Evolutionary conservation across 2,113 vertebrate species (phyloP).

Genomic region (Cololabis saira): DNA sequence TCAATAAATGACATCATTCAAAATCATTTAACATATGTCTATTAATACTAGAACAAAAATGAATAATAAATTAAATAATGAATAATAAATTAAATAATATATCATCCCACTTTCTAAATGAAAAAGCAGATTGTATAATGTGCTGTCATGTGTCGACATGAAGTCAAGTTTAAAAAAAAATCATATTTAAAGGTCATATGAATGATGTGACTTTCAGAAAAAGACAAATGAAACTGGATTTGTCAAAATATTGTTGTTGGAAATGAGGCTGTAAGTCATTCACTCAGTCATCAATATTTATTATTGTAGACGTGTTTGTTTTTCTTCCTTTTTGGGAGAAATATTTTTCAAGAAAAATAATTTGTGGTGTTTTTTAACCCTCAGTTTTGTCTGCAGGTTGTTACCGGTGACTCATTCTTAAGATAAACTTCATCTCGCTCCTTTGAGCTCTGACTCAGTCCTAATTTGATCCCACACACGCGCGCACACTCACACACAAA

Average conservation of each 20-base stretch:
- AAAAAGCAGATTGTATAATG: too few relatives aligned
- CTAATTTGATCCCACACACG: constrained; percentile 6
- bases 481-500: neutral
- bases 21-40: too few relatives aligned
- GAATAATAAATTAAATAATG: too few relatives aligned
- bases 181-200: neutral
- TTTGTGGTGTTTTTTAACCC: neutral
- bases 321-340: neutral
- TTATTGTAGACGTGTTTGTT: too few relatives aligned
- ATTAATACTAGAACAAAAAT: too few relatives aligned
- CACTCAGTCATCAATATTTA: too few relatives aligned
- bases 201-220: neutral
- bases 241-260: too few relatives aligned
- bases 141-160: too few relatives aligned
- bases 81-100: too few relatives aligned
- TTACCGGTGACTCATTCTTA: neutral
- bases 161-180: neutral
- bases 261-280: too few relatives aligned
- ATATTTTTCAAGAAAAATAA: neutral
- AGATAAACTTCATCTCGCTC: neutral
- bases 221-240: neutral
- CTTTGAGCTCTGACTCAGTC: neutral
- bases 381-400: constrained; percentile 9
- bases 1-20: too few relatives aligned
- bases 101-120: too few relatives aligned